Percentiles rank a stretch among this genome's conserved stretches.
phyloP scores from a whole-genome alignment of 2,113 vertebrate species.

The Pampusana beccarii region DNA sequence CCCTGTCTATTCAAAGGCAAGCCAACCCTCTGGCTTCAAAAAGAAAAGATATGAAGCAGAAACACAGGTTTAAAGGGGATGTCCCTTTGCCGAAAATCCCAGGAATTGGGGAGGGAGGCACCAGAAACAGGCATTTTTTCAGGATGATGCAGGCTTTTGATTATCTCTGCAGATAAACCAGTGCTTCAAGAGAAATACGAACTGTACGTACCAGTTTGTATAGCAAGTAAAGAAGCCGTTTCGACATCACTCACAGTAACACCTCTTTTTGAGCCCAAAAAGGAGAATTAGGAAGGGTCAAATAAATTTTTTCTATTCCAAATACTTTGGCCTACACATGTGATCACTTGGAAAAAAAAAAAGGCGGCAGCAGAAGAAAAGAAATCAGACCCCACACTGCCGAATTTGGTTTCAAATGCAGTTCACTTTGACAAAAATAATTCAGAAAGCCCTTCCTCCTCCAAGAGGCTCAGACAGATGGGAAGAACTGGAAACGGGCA shows the following conservation, averaged over 20 bases:
- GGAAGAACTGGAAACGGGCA: background rate
- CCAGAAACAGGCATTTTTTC: slow-evolving; percentile 22
- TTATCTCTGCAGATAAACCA: slow-evolving; percentile 42
- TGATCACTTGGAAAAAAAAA: background rate
- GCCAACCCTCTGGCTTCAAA: slow-evolving; percentile 46
- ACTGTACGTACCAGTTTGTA: background rate
- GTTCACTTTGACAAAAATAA: background rate
- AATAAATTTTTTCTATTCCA: background rate
- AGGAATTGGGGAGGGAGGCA: slow-evolving; percentile 9
- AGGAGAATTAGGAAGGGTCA: background rate
- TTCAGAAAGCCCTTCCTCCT: background rate
- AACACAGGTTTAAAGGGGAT: slow-evolving; percentile 30
- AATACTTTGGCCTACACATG: background rate
- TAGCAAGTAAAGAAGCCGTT: background rate
- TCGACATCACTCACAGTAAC: background rate
- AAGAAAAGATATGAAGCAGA: slow-evolving; percentile 53
- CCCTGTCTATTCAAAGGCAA: slow-evolving; percentile 57
- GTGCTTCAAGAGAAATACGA: slow-evolving; percentile 15
- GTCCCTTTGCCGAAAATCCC: slow-evolving; percentile 51
- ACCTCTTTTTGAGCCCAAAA: background rate
- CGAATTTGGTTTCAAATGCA: background rate
- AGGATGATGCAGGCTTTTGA: slow-evolving; percentile 38
- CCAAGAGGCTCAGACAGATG: background rate
- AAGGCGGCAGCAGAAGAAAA: background rate
- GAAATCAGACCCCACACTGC: rapidly evolving